These are phyloP conservation scores for Lasioglossum figueresi DNA, from an alignment of 2,888 invertebrate genomes.

Conservation along the genomic window DNA sequence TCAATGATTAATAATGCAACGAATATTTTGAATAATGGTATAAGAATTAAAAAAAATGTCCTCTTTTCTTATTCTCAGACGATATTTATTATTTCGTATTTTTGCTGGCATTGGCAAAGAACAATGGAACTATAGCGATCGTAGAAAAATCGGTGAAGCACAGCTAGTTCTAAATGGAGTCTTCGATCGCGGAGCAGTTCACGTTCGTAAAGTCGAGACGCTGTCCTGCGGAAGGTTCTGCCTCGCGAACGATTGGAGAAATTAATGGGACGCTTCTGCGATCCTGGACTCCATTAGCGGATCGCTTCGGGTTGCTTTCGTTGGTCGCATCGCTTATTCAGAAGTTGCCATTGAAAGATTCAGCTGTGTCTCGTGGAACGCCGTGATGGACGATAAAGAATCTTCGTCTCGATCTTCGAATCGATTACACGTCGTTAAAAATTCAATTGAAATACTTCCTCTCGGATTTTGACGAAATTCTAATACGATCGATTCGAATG, in stretches of 20 bases:
- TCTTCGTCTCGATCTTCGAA: neutral
- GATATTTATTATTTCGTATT: no score
- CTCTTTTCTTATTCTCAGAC: no score
- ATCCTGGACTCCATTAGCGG: conserved; percentile 6
- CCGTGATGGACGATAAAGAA: neutral
- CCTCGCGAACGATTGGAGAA: neutral
- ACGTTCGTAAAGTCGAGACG: no score
- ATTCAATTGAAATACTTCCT: no score
- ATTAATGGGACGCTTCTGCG: neutral
- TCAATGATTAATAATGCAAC: no score
- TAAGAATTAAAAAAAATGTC: no score
- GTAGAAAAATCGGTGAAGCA: neutral
- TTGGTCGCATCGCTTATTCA: neutral
- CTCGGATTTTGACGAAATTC: no score
- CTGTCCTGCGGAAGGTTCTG: neutral
- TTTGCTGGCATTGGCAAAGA: no score
- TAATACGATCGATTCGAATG: no score
- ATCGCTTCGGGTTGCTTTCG: neutral
- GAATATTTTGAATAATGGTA: no score
- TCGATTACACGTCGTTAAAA: no score
- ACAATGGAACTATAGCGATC: no score
- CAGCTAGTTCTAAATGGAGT: neutral
- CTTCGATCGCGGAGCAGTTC: neutral
- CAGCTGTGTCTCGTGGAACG: neutral
- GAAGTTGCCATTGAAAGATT: neutral